Evolutionary conservation across 2,797 vertebrate genomes (phyloP), one percentile per base, ranked within the genome.

Genomic region (Oreortyx pictus): DNA sequence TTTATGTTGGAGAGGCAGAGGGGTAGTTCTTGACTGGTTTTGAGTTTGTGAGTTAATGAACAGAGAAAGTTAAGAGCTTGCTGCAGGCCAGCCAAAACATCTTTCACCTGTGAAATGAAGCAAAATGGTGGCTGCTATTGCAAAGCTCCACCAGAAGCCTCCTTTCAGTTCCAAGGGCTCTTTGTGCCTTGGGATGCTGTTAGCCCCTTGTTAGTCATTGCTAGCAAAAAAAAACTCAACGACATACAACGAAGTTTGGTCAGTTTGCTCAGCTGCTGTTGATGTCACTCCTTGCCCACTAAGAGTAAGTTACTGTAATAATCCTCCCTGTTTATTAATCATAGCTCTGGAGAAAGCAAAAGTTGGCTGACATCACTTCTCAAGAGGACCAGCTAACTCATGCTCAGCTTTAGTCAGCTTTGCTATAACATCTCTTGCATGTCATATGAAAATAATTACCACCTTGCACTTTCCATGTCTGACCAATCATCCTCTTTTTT

Each of bases 211-310:
- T 97, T 98, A 97, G 97, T 98, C 97, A 97, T 80, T 89, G 39
- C 77, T 76, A 37, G 78, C 89, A 78, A 60, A 82, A 89, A 89
- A 89, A 89, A 86, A 94, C 84, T 94, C 92, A 95, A 87, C 89
- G 94, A 88, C 89, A 93, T 88, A 97, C 92, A 81, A 96, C 89
- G 88, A 95, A 94, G 91, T 96, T 92, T 80, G 97, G 97, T 96
- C 95, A 96, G 97, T 98, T 98, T 98, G 96, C 96, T 97, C 98
- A 98, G 98, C 98, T 98, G 98, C 91, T 97, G 96, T 92, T 98
- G 97, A 97, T 94, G 97, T 97, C 97, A 97, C 88, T 89, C 39
- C 59, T 96, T 97, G 96, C 97, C 96, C 96, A 97, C 96, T 96
- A 96, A 95, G 94, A 96, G 94, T 97, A 95, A 97, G 94, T 97